Base-by-base conservation (phyloP, 2,113 vertebrate species). In the Anseranas semipalmata region DNA sequence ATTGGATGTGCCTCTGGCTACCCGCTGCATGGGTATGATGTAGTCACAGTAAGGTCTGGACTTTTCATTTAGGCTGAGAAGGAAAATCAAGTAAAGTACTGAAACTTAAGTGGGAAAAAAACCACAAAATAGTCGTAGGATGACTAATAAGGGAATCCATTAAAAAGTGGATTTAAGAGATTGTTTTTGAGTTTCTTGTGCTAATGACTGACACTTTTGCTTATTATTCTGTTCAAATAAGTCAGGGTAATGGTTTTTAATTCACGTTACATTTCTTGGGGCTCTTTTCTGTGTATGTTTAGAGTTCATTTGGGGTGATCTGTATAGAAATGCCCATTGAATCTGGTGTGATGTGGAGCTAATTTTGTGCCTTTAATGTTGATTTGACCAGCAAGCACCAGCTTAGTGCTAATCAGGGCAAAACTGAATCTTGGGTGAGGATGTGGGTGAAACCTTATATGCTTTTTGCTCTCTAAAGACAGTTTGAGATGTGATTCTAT, bases 1-100 rank as follows among this genome's bases (percentile, higher is more conserved):
- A 97, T 95, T 95, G 96, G 97, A 97, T 97, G 97, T 98, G 97
- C 97, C 95, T 96, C 96, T 97, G 98, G 96, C 98, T 96, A 96
- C 95, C 95, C 93, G 52, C 97, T 97, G 92, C 97, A 95, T 97
- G 98, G 97, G 97, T 98, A 97, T 97, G 97, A 98, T 96, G 97
- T 97, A 98, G 97, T 95, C 95, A 97, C 93, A 96, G 94, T 97
- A 97, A 97, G 95, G 96, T 97, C 94, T 96, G 93, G 97, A 85
- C 87, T 97, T 98, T 97, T 97, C 71, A 91, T 97, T 97, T 97
- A 98, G 94, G 87, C 66, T 93, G 85, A 94, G 93, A 80, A 96
- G 86, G 76, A 91, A 87, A 94, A 89, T 74, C 52, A 60, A 94
- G 77, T 63, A 43, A 60, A 87, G 66, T 65, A 60, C 20, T 48